These are phyloP conservation scores for Chaunax sp. DNA, from an alignment of 2,797 vertebrate genomes.

Conservation along the genomic window DNA sequence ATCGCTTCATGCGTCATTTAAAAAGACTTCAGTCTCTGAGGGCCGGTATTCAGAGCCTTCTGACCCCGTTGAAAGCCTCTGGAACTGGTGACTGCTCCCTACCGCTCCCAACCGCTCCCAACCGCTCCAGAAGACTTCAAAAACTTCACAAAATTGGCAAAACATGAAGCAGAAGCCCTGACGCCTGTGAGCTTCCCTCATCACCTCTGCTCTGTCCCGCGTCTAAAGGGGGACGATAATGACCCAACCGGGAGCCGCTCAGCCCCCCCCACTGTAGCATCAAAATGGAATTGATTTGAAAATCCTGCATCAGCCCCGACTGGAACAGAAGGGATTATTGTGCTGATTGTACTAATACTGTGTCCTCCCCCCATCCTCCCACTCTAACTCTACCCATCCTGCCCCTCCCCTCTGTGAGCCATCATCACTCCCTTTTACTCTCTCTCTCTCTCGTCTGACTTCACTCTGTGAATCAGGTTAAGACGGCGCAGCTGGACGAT, in stretches of 20 bases:
- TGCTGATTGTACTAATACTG: slow-evolving; percentile 81
- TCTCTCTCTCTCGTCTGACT: too few relatives aligned
- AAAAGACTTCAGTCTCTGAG: too few relatives aligned
- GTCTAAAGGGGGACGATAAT: slow-evolving; percentile 64
- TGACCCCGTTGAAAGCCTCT: slow-evolving; percentile 43
- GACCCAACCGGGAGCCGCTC: slow-evolving; percentile 65
- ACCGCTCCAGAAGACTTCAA: slow-evolving; percentile 30
- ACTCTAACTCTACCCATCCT: slow-evolving; percentile 53
- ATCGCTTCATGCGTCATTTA: too few relatives aligned
- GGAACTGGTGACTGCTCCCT: slow-evolving; percentile 38
- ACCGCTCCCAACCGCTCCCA: slow-evolving; percentile 9
- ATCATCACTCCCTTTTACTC: too few relatives aligned
- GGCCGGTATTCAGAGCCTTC: too few relatives aligned
- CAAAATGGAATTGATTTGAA: slow-evolving; percentile 86
- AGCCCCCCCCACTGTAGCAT: slow-evolving; percentile 56
- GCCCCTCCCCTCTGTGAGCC: not conserved
- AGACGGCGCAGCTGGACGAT: slow-evolving; percentile 49
- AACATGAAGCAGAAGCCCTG: slow-evolving; percentile 41
- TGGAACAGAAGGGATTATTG: slow-evolving; percentile 81
- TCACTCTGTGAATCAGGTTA: slow-evolving; percentile 41
- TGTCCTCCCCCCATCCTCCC: slow-evolving; percentile 54
- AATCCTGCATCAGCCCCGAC: slow-evolving; percentile 73
- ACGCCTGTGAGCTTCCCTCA: not conserved
- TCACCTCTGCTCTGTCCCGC: slow-evolving; percentile 48
- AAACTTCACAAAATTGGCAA: slow-evolving; percentile 53